A percentile compares a stretch with the other conserved stretches of the same genome.
Evolutionary conservation across 2,888 invertebrate genomes (phyloP).

Genomic region (Aethes cnicana): DNA sequence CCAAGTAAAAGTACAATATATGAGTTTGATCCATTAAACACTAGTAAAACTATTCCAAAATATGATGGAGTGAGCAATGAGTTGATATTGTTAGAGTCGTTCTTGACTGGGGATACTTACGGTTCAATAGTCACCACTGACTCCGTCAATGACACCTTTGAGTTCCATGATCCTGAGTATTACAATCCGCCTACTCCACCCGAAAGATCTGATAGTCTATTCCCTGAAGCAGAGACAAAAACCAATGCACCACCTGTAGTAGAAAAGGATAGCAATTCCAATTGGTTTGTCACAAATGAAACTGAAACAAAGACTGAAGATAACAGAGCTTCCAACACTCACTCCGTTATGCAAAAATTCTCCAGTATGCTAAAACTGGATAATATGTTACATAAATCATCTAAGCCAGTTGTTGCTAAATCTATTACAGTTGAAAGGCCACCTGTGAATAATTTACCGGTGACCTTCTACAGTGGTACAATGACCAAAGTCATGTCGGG

Average conservation of each 20-base stretch:
- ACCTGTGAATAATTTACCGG: constrained; percentile 67
- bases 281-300: constrained; percentile 62
- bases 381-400: constrained; percentile 60
- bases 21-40: constrained; percentile 87
- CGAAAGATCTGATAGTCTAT: constrained; percentile 85
- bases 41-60: constrained; percentile 43
- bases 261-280: constrained; percentile 66
- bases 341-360: constrained; percentile 64
- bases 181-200: constrained; percentile 84
- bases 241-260: constrained; percentile 36
- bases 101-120: constrained; percentile 86
- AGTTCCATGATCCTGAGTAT: constrained; percentile 66
- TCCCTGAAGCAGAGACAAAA: constrained; percentile 57
- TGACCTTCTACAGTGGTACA: constrained; percentile 82
- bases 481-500: constrained; percentile 83
- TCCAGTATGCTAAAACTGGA: constrained; percentile 77
- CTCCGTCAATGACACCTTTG: constrained; percentile 58
- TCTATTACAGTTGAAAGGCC: constrained; percentile 75
- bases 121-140: constrained; percentile 81
- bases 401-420: constrained; percentile 48
- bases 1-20: constrained; percentile 84
- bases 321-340: constrained; percentile 43
- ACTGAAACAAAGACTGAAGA: constrained; percentile 45
- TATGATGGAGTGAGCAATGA: constrained; percentile 83
- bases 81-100: constrained; percentile 84